Conservation (phyloP, 2,888 invertebrate species). For the Thereva nobilitata region DNA sequence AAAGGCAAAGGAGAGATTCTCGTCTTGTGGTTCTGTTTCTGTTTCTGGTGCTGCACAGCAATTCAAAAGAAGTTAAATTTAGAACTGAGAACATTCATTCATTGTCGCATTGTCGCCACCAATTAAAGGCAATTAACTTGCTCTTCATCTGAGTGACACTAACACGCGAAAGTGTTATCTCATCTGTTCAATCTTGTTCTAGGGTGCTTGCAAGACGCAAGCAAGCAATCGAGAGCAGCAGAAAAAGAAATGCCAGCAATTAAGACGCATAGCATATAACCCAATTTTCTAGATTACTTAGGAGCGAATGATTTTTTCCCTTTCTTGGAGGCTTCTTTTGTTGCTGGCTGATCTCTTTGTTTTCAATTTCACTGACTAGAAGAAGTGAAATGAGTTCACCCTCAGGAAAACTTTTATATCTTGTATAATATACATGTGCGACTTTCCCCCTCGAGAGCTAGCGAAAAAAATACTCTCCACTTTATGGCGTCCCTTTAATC, state of each 20-base stretch:
- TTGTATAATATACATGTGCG: background rate
- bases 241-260: slow-evolving; percentile 13
- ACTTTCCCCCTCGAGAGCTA: background rate
- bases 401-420: background rate
- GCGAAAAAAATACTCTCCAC: slow-evolving; percentile 8
- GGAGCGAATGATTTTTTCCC: too few species aligned
- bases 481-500: slow-evolving; percentile 24
- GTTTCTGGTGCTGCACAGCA: background rate
- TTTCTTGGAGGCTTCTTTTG: too few species aligned
- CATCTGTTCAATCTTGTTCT: slow-evolving; percentile 8
- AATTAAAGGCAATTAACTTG: slow-evolving; percentile 30
- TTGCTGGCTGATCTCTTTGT: too few species aligned
- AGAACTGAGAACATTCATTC: slow-evolving; percentile 20
- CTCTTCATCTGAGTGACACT: slow-evolving; percentile 14
- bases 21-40: too few species aligned
- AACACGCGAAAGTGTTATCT: slow-evolving; percentile 25
- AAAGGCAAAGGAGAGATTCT: too few species aligned
- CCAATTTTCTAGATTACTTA: background rate
- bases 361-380: background rate
- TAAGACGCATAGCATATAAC: slow-evolving; percentile 12
- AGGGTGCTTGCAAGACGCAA: background rate
- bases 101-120: slow-evolving; percentile 1
- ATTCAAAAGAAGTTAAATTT: slow-evolving; percentile 23
- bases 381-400: slow-evolving; percentile 6
- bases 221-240: too few species aligned